A percentile compares a stretch with the other conserved stretches of the same genome.
Conservation (phyloP, 2,797 vertebrate genomes). For the Mus spretus region DNA sequence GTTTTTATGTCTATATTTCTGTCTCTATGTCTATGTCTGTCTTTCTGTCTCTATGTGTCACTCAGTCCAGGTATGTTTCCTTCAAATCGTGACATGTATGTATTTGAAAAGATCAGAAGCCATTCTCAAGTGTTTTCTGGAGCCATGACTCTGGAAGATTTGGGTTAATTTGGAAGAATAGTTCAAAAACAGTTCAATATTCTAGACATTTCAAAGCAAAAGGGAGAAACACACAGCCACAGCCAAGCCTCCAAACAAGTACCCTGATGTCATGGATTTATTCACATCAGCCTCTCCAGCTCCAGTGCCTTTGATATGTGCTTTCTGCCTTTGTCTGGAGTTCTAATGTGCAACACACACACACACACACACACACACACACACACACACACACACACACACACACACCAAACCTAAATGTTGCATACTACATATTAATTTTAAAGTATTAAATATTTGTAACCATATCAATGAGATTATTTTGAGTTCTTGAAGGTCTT, state of each 20-base stretch:
- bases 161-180: constrained; percentile 10
- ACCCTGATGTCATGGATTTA: background rate
- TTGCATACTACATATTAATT: background rate
- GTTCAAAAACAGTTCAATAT: background rate
- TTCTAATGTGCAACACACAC: background rate
- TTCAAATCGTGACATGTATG: background rate
- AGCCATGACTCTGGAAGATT: constrained; percentile 53
- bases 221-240: background rate
- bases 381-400: background rate
- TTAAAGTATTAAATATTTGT: background rate
- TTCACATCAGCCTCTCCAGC: background rate
- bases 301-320: background rate
- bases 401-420: background rate
- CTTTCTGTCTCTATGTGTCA: background rate
- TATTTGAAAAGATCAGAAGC: constrained; percentile 25
- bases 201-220: background rate
- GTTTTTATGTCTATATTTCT: background rate
- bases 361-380: background rate
- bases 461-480: background rate
- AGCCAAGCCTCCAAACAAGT: background rate
- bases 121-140: constrained; percentile 51
- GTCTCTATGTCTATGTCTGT: no score
- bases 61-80: background rate
- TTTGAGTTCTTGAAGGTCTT: background rate
- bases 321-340: background rate